A percentile compares a stretch with the other conserved stretches of the same genome.
phyloP scores from a whole-genome alignment of 2,888 invertebrate species.

The Sturmia bella region DNA sequence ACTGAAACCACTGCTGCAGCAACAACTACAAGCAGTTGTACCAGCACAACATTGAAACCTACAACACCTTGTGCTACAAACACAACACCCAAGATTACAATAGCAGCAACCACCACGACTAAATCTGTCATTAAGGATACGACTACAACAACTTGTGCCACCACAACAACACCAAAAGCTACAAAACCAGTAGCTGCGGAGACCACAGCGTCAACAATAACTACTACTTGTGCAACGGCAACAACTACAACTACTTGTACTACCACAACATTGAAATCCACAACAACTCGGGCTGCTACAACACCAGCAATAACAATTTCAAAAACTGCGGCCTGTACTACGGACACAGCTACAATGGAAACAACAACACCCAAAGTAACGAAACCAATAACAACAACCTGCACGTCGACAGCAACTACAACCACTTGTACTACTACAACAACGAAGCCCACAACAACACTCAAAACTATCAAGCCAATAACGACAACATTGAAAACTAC shows the following conservation, averaged over 20 bases:
- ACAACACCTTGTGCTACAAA: constrained; percentile 9
- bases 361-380: too few relatives aligned
- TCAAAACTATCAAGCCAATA: neutral
- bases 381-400: constrained; percentile 18
- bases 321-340: constrained; percentile 14
- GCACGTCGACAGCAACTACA: constrained; percentile 7
- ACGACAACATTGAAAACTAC: constrained; percentile 9
- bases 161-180: constrained; percentile 35
- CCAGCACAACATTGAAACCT: constrained; percentile 28
- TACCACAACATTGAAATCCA: neutral
- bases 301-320: constrained; percentile 3
- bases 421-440: constrained; percentile 5
- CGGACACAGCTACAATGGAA: too few relatives aligned
- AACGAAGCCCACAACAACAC: neutral
- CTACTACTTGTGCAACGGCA: constrained; percentile 29
- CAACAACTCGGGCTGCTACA: constrained; percentile 21
- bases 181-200: too few relatives aligned
- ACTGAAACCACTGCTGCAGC: neutral
- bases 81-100: constrained; percentile 10
- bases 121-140: neutral
- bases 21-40: too few relatives aligned
- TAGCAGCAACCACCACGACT: constrained; percentile 19
- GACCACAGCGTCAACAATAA: too few relatives aligned
- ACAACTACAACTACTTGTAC: constrained; percentile 39
- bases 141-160: neutral